Percentiles rank a stretch among this genome's conserved stretches.
Conservation (phyloP, 2,797 vertebrate species). For the Myotis daubentonii region DNA sequence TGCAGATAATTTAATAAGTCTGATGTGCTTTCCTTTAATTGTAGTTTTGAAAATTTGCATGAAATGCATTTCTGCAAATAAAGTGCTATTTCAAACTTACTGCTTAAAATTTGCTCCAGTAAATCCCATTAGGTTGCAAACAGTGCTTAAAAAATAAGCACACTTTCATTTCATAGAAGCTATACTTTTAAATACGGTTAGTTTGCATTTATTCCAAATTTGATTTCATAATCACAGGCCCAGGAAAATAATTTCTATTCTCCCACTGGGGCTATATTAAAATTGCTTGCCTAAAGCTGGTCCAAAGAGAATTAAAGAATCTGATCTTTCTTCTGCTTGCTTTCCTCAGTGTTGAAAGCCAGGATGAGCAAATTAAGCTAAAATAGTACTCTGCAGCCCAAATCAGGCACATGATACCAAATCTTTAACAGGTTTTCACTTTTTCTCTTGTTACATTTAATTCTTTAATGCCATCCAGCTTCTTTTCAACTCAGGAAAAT, state of each 20-base stretch:
- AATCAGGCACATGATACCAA: background rate
- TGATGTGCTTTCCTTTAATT: slow-evolving; percentile 42
- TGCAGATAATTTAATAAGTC: slow-evolving; percentile 55
- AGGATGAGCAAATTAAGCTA: background rate
- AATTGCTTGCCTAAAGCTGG: slow-evolving; percentile 22
- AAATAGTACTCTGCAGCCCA: background rate
- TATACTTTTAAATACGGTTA: slow-evolving; percentile 9
- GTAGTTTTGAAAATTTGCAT: slow-evolving; percentile 58
- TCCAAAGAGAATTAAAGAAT: slow-evolving; percentile 3
- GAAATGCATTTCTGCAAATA: slow-evolving; percentile 46
- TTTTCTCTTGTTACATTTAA: background rate
- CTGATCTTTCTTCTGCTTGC: background rate
- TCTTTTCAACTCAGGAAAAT: slow-evolving; percentile 26
- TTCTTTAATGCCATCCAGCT: slow-evolving; percentile 23
- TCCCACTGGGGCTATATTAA: slow-evolving; percentile 23
- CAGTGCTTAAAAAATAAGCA: slow-evolving; percentile 11
- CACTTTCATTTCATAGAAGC: background rate
- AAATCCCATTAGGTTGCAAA: slow-evolving; percentile 42
- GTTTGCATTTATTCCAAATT: slow-evolving; percentile 53
- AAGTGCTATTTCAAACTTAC: slow-evolving; percentile 55
- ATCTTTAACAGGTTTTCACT: background rate
- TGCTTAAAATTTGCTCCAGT: slow-evolving; percentile 51
- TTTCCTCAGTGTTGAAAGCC: slow-evolving; percentile 37
- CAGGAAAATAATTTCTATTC: slow-evolving; percentile 36
- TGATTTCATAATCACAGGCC: slow-evolving; percentile 41